These are phyloP conservation scores for Psittacula echo DNA, from an alignment of 2,797 vertebrate genomes.

Conservation along the genomic window DNA sequence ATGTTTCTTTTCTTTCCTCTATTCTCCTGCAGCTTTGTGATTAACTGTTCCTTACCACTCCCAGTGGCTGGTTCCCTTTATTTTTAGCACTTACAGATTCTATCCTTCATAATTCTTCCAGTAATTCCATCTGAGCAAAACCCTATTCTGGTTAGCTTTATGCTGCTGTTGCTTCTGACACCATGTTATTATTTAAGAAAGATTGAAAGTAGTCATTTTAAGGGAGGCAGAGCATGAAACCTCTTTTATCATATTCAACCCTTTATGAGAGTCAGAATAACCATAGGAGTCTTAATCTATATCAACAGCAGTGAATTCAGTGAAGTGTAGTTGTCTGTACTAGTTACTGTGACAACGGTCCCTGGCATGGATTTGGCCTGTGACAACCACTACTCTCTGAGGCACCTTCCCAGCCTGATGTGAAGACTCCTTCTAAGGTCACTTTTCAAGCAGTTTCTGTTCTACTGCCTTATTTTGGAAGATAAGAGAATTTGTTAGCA, in stretches of 20 bases:
- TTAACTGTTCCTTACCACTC: conserved; percentile 25
- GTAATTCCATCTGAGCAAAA: conserved; percentile 2
- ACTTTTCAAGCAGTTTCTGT: background rate
- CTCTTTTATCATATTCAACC: background rate
- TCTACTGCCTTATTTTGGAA: conserved; percentile 30
- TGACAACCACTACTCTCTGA: background rate
- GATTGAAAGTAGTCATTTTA: background rate
- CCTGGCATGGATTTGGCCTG: background rate
- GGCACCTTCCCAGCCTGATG: background rate
- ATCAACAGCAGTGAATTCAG: background rate
- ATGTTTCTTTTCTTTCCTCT: conserved; percentile 21
- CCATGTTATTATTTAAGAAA: background rate
- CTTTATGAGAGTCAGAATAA: background rate
- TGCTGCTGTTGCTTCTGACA: background rate
- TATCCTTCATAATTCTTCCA: background rate
- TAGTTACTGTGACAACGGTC: background rate
- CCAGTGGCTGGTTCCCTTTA: background rate
- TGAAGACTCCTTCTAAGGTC: conserved; percentile 17
- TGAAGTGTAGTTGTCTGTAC: background rate
- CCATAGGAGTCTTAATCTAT: background rate
- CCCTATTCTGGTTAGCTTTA: background rate
- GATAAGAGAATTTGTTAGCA: conserved; percentile 24
- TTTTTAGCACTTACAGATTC: conserved; percentile 42
- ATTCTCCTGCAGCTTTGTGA: conserved; percentile 9
- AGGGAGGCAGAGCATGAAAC: background rate